Evolutionary conservation across 2,888 invertebrate species (phyloP).

Genomic region (Anagyrus pseudococci): DNA sequence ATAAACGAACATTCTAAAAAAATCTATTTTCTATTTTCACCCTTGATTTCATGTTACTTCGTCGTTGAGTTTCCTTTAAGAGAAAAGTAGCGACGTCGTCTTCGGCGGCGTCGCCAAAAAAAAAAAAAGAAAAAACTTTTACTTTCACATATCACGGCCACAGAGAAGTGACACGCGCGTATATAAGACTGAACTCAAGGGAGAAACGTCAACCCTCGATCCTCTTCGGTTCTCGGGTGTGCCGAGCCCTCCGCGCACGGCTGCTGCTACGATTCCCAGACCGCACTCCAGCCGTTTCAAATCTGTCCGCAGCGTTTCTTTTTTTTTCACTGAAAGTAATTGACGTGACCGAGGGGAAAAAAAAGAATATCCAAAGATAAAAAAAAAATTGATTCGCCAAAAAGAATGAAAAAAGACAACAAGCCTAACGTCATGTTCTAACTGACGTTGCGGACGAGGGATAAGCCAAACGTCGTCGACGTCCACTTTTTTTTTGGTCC

Average conservation of each 20-base stretch:
- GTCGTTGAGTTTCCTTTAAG: not conserved
- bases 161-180: not conserved
- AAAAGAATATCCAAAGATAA: not conserved
- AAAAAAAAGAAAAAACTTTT: constrained; percentile 13
- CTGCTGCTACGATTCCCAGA: no score
- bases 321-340: not conserved
- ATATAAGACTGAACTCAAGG: constrained; percentile 32
- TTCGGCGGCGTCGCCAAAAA: not conserved
- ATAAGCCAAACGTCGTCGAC: not conserved
- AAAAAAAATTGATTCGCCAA: not conserved
- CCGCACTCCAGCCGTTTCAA: no score
- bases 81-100: not conserved
- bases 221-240: constrained; percentile 22
- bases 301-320: not conserved
- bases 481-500: no score
- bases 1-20: no score
- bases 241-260: no score
- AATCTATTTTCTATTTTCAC: constrained; percentile 22
- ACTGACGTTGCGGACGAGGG: not conserved
- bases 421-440: not conserved
- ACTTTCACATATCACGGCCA: constrained; percentile 36
- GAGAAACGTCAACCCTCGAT: constrained; percentile 21
- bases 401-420: not conserved
- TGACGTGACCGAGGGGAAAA: not conserved
- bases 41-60: constrained; percentile 27